Conservation (phyloP, 2,113 vertebrate species). For the Brachionichthys hirsutus region DNA sequence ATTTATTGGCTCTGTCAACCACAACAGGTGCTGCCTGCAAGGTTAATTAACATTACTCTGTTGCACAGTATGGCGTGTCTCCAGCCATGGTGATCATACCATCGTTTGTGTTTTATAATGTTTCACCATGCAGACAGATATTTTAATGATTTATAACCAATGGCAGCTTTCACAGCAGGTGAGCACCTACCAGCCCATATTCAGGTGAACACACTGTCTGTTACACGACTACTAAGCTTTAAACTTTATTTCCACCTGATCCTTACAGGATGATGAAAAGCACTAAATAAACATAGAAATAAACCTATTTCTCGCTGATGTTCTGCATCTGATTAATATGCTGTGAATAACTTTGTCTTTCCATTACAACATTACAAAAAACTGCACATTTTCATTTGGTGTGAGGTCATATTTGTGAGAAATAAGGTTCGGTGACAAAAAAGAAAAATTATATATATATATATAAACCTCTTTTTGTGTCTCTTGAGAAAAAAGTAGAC, state of each 20-base stretch:
- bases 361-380: neutral
- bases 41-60: constrained; percentile 21
- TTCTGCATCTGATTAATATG: too few relatives aligned
- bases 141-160: neutral
- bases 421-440: neutral
- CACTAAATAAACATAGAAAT: too few relatives aligned
- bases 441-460: too few relatives aligned
- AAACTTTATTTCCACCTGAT: too few relatives aligned
- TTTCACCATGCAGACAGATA: constrained; percentile 2
- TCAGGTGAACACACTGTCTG: neutral
- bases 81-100: constrained; percentile 3
- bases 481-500: too few relatives aligned
- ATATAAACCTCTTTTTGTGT: too few relatives aligned
- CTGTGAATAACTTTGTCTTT: neutral
- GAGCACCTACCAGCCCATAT: neutral
- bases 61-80: constrained; percentile 8
- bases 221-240: too few relatives aligned
- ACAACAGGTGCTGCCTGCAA: constrained; percentile 14
- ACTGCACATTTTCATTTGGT: neutral
- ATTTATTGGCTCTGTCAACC: constrained; percentile 17
- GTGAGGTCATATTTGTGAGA: too few relatives aligned
- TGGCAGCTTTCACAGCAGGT: neutral
- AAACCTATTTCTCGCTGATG: too few relatives aligned
- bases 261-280: too few relatives aligned
- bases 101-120: constrained; percentile 6